These are phyloP conservation scores for Diachasma alloeum DNA, from an alignment of 1,140 invertebrate genomes.

Conservation along the genomic window DNA sequence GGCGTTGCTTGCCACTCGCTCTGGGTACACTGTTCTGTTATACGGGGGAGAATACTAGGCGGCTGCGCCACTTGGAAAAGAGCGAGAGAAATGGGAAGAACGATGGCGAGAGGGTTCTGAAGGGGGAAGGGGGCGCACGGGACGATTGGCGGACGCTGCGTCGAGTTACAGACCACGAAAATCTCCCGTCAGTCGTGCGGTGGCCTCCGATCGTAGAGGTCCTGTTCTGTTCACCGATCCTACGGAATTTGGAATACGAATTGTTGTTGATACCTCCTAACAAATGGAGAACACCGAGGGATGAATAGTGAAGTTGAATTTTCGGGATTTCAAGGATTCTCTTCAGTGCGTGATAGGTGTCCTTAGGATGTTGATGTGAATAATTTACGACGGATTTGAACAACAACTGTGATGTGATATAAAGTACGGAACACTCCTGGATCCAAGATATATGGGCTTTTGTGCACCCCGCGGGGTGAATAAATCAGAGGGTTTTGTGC, in stretches of 20 bases:
- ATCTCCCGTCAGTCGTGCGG: constrained; percentile 59
- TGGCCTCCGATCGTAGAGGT: constrained; percentile 50
- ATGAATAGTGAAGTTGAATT: constrained; percentile 13
- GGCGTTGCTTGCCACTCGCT: not conserved
- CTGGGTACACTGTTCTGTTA: not conserved
- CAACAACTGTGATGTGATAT: constrained; percentile 12
- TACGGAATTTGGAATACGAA: not conserved
- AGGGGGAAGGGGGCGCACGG: constrained; percentile 40
- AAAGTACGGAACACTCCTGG: not conserved
- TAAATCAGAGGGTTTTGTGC: not conserved
- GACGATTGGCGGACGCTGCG: constrained; percentile 57
- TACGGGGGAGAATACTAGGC: constrained; percentile 10
- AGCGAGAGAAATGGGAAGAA: constrained; percentile 9
- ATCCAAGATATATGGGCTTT: not conserved
- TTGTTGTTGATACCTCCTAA: not conserved
- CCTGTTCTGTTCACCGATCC: constrained; percentile 16
- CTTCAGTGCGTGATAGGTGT: too few relatives aligned
- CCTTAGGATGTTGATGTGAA: not conserved
- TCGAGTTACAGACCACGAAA: constrained; percentile 56
- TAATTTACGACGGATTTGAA: not conserved
- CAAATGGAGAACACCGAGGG: not conserved
- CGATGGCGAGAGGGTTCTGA: constrained; percentile 31
- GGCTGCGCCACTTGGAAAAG: constrained; percentile 22
- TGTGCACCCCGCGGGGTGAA: not conserved
- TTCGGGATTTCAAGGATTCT: not conserved